Base-by-base conservation (phyloP, 2,888 invertebrate genomes). In the Epistrophella euchroma region DNA sequence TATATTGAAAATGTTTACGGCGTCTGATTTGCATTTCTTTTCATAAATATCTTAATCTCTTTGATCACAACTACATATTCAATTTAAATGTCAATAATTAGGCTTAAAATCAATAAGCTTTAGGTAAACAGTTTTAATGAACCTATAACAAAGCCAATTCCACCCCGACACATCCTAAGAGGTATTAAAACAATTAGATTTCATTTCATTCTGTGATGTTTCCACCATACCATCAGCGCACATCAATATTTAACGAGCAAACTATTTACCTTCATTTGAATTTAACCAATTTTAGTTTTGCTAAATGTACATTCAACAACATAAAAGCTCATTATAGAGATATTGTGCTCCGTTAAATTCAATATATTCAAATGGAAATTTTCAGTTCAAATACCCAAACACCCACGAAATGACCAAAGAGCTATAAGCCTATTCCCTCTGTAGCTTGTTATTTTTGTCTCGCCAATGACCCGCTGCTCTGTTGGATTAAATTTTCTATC, bases 301-400 rank as follows among this genome's bases (percentile, higher is more conserved):
- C 13, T 15, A 66, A 47, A 22, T 13, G 32, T 17, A 15, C 28
- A 43, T n/a, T 15, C 17, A 11, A 11, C 5, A 32, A 32, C 2
- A n/a, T n/a, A n/a, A 11, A 43, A 43, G 43, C 62, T 28, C 47
- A 66, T 35, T 66, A 32, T 32, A 19, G 32, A 19, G 32, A 66
- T 19, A 32, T 28, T 17, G 47, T 47, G 1, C 25, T n/a, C 13
- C 1, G 32, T 32, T 66, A 35, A 47, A 66, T 66, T 66, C 66
- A 66, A 47, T 66, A 47, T 66, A 47, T 47, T 19, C 9, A 66
- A 66, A 66, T 66, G 47, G 47, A 35, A 66, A 64, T 64, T 64
- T 28, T 47, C 47, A 35, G 13, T 19, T 19, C 17, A 19, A 66
- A 32, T 28, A 0, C 19, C 9, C 9, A 7, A n/a, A 9, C 40